phyloP scores from a whole-genome alignment of 2,888 invertebrate species.

The Clunio marinus region DNA sequence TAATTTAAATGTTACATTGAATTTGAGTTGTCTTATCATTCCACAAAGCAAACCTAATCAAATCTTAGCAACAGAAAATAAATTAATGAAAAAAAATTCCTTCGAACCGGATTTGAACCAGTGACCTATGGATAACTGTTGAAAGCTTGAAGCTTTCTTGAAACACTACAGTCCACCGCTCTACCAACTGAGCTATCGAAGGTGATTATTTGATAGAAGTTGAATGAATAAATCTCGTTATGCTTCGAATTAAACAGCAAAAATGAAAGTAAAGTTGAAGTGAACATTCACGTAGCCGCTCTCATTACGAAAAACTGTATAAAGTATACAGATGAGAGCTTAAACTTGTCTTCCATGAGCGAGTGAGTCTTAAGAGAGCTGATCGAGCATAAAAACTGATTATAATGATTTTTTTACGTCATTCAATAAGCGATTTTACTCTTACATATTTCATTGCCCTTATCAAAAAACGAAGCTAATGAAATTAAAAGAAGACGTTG shows the following conservation, averaged over 20 bases:
- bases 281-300: background rate
- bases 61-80: background rate
- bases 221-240: background rate
- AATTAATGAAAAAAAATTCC: slow-evolving; percentile 46
- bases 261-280: background rate
- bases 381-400: too few species aligned
- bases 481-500: background rate
- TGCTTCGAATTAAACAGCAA: background rate
- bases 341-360: too few species aligned
- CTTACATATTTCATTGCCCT: background rate
- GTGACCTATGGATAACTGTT: slow-evolving; percentile 59
- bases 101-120: slow-evolving; percentile 67
- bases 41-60: too few species aligned
- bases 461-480: background rate
- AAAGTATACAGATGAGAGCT: too few species aligned
- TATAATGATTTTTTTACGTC: too few species aligned
- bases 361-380: background rate
- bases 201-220: slow-evolving; percentile 36
- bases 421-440: too few species aligned
- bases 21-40: too few species aligned
- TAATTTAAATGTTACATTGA: too few species aligned
- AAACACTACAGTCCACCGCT: slow-evolving; percentile 46
- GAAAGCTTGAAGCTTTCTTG: background rate
- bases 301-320: too few species aligned
- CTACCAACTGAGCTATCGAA: slow-evolving; percentile 47